Base-by-base conservation (phyloP, 2,113 vertebrate genomes). In the Phaetusa simplex region DNA sequence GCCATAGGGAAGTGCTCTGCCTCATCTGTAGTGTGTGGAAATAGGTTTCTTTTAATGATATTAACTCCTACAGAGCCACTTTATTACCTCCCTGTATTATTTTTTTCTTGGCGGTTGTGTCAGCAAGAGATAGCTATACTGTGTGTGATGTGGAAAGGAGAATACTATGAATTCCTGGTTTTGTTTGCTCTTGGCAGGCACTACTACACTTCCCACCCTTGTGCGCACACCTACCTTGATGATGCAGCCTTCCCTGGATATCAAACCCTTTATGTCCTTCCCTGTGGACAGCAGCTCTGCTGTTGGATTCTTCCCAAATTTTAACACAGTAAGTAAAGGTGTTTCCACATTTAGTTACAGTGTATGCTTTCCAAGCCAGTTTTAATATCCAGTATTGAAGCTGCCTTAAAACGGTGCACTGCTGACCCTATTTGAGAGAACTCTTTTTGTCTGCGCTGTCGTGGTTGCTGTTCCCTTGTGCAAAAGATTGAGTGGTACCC, bases 221-320 rank as follows among this genome's bases (percentile, higher is more conserved):
- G 98, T 99, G 96, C 98, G 98, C 81, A 97, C 98, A 84, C 98
- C 99, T 66, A 98, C 99, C 32, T 97, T 99, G 96, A 98, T 99
- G 99, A 99, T 99, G 99, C 99, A 99, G 96, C 98, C 99, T 91
- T 97, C 98, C 17, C 96, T 99, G 98, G 99, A 99, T 96, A 98
- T 99, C 97, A 99, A 99, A 97, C 99, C 98, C 8, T 99, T 99
- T 97, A 97, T 99, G 98, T 96, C 99, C 56, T 99, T 99, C 96
- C 98, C 99, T n/a, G 97, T 99, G 95, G 99, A 99, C 95, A 98
- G 98, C 50, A 98, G 98, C 82, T 98, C 99, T 79, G 98, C 99
- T 77, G 99, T 99, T 61, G 99, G 99, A 90, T 99, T 99, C 96
- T 99, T 99, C 97, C 99, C 99, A 97, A 99, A 99, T 98, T 99